A percentile compares a stretch with the other conserved stretches of the same genome.
These are phyloP conservation scores for Electrona antarctica DNA, from an alignment of 2,113 vertebrate genomes.

Conservation along the genomic window DNA sequence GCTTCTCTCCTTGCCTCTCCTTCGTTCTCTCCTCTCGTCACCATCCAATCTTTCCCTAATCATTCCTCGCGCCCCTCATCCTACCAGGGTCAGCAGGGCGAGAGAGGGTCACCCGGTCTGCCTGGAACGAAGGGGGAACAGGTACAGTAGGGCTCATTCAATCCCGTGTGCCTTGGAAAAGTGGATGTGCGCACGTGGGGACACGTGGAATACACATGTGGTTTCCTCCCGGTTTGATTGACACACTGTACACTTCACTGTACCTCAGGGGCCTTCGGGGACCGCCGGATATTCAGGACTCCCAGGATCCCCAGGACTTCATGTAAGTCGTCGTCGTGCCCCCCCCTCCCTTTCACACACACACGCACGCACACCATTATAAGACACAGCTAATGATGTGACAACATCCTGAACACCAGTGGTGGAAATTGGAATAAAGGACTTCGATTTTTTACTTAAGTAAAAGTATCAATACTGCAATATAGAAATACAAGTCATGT, in stretches of 20 bases:
- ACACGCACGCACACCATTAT: too few species aligned
- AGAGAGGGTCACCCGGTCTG: conserved; percentile 82
- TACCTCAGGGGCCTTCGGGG: conserved; percentile 86
- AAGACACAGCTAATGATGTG: too few species aligned
- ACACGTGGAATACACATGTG: conserved; percentile 18
- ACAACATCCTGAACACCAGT: too few species aligned
- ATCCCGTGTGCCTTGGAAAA: conserved; percentile 10
- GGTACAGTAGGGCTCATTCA: conserved; percentile 74
- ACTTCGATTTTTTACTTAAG: too few species aligned
- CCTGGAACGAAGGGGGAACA: conserved; percentile 89
- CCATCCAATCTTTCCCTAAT: conserved; percentile 36
- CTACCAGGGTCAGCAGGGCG: conserved; percentile 91
- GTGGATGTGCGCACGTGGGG: background rate
- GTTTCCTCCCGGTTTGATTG: conserved; percentile 23
- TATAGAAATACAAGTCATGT: too few species aligned
- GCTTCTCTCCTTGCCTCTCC: background rate
- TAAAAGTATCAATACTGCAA: too few species aligned
- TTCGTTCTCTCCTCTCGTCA: conserved; percentile 40
- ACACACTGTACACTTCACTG: conserved; percentile 32
- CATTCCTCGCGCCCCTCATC: conserved; percentile 15
- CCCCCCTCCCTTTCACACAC: too few species aligned
- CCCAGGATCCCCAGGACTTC: conserved; percentile 88
- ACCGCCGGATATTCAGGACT: conserved; percentile 89
- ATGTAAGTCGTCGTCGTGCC: conserved; percentile 77
- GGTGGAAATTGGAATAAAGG: too few species aligned